Evolutionary conservation across 2,888 invertebrate species (phyloP).

Genomic region (Drosophila stalkeri): DNA sequence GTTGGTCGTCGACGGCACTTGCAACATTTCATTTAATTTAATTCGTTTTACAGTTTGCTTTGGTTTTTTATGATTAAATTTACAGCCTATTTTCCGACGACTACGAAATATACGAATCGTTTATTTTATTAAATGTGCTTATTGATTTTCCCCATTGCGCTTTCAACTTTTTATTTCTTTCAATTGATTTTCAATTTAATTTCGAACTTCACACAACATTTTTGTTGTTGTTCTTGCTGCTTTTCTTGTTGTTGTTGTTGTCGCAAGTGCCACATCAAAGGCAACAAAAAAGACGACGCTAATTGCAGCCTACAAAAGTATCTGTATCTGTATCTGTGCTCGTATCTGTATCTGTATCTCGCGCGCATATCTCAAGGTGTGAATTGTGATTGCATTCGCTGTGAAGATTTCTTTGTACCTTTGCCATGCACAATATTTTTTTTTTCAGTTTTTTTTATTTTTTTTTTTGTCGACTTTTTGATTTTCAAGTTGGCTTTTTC

Average conservation of each 20-base stretch:
- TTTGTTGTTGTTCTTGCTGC: conserved; percentile 21
- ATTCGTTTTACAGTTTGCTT: conserved; percentile 52
- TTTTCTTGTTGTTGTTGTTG: conserved; percentile 37
- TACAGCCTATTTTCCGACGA: conserved; percentile 40
- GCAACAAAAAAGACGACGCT: conserved; percentile 52
- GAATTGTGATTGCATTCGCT: conserved; percentile 65
- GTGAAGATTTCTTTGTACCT: conserved; percentile 33
- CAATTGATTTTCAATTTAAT: conserved; percentile 62
- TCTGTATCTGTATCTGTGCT: conserved; percentile 7
- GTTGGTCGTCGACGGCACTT: conserved; percentile 53
- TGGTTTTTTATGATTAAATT: conserved; percentile 53
- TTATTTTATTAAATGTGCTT: conserved; percentile 64
- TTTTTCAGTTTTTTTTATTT: conserved; percentile 49
- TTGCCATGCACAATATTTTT: conserved; percentile 55
- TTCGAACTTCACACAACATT: conserved; percentile 42
- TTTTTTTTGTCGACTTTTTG: conserved; percentile 37
- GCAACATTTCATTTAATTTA: conserved; percentile 66
- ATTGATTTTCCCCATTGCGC: conserved; percentile 51
- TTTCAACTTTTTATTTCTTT: conserved; percentile 48
- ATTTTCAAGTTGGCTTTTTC: conserved; percentile 50
- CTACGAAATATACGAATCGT: conserved; percentile 14
- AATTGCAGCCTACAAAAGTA: conserved; percentile 49
- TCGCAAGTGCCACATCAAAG: conserved; percentile 70
- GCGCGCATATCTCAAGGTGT: conserved; percentile 59
- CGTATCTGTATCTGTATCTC: conserved; percentile 22